Percentiles rank a stretch among this genome's conserved stretches.
Evolutionary conservation across 2,888 invertebrate species (phyloP).

Genomic region (Electrophaes corylata): DNA sequence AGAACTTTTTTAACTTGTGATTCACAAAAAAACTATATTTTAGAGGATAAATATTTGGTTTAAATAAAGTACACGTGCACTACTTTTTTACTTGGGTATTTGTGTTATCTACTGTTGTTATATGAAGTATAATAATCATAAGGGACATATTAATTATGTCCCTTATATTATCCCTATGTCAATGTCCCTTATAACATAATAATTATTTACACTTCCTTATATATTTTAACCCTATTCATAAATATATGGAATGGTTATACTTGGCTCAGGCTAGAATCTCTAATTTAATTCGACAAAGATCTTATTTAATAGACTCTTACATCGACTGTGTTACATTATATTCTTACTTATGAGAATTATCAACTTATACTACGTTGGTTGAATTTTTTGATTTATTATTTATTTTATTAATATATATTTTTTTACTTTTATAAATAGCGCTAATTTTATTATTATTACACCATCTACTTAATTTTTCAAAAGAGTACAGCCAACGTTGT

Average conservation of each 20-base stretch:
- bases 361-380: background rate
- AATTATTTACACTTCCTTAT: background rate
- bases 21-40: background rate
- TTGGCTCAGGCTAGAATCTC: background rate
- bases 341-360: background rate
- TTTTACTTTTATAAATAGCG: background rate
- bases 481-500: background rate
- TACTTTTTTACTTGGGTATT: background rate
- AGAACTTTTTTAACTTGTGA: slow-evolving; percentile 1
- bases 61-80: background rate
- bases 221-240: background rate
- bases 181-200: too few relatives aligned
- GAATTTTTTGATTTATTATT: background rate
- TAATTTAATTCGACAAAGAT: background rate
- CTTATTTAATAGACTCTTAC: background rate
- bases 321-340: background rate
- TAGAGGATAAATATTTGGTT: background rate
- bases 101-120: background rate
- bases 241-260: background rate
- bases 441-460: background rate
- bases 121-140: background rate
- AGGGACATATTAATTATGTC: too few relatives aligned
- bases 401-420: background rate
- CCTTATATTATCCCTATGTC: background rate
- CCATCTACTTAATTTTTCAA: background rate